These are phyloP conservation scores for Hoplostethus atlanticus DNA, from an alignment of 2,797 vertebrate genomes.

Conservation along the genomic window DNA sequence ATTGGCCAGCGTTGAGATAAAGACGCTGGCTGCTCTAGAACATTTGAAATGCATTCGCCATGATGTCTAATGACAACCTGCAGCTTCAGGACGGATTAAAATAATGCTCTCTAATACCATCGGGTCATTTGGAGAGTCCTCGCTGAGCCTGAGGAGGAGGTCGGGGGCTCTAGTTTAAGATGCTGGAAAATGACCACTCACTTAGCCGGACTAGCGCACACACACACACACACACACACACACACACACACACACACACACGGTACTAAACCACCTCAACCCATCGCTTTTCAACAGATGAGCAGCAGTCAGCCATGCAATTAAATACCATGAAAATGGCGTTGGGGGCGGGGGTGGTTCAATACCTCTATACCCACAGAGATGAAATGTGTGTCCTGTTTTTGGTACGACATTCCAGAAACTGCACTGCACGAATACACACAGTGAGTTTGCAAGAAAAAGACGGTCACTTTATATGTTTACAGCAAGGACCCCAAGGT, in stretches of 20 bases:
- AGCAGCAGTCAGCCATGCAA: constrained; percentile 23
- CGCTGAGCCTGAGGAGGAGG: too few species aligned
- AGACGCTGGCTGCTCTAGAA: not conserved
- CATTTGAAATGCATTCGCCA: constrained; percentile 11
- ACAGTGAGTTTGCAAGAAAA: too few species aligned
- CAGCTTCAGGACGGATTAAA: not conserved
- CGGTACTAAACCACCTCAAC: not conserved
- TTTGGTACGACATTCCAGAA: constrained; percentile 26
- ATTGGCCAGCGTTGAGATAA: constrained; percentile 19
- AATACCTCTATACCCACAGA: too few species aligned
- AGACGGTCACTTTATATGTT: constrained; percentile 49
- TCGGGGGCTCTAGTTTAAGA: too few species aligned
- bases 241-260: not conserved
- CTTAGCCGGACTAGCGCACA: too few species aligned
- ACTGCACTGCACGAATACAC: not conserved
- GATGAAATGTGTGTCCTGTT: constrained; percentile 23
- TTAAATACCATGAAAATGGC: constrained; percentile 17
- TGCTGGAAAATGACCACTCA: too few species aligned
- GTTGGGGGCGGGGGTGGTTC: too few species aligned
- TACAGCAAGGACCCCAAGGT: constrained; percentile 67
- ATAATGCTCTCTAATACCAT: not conserved
- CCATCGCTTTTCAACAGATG: constrained; percentile 15
- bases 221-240: too few species aligned
- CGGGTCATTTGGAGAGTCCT: not conserved
- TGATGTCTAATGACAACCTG: constrained; percentile 1